These are phyloP conservation scores for Drosophila kohkoa DNA, from an alignment of 1,140 invertebrate species.

Conservation along the genomic window DNA sequence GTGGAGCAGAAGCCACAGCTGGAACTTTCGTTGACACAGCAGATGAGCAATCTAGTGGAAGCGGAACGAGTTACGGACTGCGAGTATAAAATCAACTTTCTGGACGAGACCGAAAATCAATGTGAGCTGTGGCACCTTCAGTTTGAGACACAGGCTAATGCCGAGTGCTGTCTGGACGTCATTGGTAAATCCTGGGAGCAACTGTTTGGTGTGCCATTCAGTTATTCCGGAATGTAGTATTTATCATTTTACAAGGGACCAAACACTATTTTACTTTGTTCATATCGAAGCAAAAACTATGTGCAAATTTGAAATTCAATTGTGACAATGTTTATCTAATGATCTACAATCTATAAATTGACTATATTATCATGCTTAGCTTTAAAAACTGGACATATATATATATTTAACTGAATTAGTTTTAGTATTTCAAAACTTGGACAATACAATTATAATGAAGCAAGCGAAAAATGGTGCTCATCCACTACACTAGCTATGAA, in stretches of 20 bases:
- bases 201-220: slow-evolving; percentile 79
- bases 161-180: slow-evolving; percentile 66
- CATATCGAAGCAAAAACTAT: slow-evolving; percentile 46
- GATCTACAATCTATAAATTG: slow-evolving; percentile 29
- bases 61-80: slow-evolving; percentile 83
- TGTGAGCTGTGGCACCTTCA: slow-evolving; percentile 73
- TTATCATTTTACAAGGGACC: slow-evolving; percentile 33
- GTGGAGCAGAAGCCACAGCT: slow-evolving; percentile 48
- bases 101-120: slow-evolving; percentile 77
- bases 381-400: slow-evolving; percentile 38
- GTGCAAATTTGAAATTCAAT: slow-evolving; percentile 39
- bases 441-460: slow-evolving; percentile 49
- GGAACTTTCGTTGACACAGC: slow-evolving; percentile 80
- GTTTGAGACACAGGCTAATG: slow-evolving; percentile 73
- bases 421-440: slow-evolving; percentile 35
- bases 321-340: slow-evolving; percentile 33
- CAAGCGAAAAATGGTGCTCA: slow-evolving; percentile 55
- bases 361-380: slow-evolving; percentile 51
- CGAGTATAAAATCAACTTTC: slow-evolving; percentile 70
- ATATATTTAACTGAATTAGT: slow-evolving; percentile 28
- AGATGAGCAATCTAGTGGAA: slow-evolving; percentile 86
- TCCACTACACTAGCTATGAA: slow-evolving; percentile 23
- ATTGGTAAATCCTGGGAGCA: slow-evolving; percentile 77
- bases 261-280: slow-evolving; percentile 28
- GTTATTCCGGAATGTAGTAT: slow-evolving; percentile 61